Evolutionary conservation across 2,113 vertebrate genomes (phyloP).

Genomic region (Cathartes aura): DNA sequence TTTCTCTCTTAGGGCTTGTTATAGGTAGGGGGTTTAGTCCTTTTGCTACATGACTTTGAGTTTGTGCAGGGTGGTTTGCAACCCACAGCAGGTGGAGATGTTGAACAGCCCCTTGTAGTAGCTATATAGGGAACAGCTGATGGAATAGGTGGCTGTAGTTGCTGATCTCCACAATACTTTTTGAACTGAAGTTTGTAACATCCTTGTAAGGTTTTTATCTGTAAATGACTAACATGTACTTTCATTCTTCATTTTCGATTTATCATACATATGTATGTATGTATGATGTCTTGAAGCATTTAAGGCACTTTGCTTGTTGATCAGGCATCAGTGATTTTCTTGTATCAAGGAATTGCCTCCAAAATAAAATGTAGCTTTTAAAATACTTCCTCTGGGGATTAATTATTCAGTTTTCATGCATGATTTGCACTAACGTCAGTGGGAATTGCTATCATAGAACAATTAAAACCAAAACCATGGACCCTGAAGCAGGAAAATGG

Average conservation of each 20-base stretch:
- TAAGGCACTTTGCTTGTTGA: not conserved
- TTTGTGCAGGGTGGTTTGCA: not conserved
- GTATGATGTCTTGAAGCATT: not conserved
- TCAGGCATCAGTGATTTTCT: not conserved
- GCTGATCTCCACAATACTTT: not conserved
- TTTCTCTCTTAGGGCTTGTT: not conserved
- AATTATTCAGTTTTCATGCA: conserved; percentile 13
- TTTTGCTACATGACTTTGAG: not conserved
- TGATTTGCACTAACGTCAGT: not conserved
- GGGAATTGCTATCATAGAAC: not conserved
- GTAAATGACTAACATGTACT: not conserved
- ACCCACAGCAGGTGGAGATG: not conserved
- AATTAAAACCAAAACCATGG: not conserved
- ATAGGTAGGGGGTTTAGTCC: not conserved
- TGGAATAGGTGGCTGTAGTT: not conserved
- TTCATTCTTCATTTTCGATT: not conserved
- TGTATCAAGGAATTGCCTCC: not conserved
- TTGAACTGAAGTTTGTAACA: not conserved
- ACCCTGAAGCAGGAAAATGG: not conserved
- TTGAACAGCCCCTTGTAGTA: not conserved
- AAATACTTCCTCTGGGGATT: not conserved
- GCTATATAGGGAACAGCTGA: not conserved
- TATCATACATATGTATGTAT: not conserved
- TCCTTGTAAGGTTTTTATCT: not conserved
- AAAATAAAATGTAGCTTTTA: not conserved